Conservation (phyloP, 2,797 vertebrate species). For the Monodelphis domestica region DNA sequence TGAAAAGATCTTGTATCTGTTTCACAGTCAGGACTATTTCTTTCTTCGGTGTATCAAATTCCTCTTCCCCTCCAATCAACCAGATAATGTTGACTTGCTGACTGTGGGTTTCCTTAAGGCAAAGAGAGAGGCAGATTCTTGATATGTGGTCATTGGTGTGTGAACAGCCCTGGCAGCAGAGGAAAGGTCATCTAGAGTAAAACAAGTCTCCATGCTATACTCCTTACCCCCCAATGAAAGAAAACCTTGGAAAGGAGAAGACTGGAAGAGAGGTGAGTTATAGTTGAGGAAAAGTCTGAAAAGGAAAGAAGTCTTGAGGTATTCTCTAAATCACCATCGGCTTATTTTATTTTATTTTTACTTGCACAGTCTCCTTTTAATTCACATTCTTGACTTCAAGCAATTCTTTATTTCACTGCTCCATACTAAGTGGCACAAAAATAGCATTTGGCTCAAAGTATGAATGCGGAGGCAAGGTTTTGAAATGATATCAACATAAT, state of each 20-base stretch:
- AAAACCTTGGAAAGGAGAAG: not conserved
- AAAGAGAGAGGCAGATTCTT: not conserved
- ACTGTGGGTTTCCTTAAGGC: not conserved
- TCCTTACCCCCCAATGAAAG: too few species aligned
- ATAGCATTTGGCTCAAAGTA: slow-evolving; percentile 40
- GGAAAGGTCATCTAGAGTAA: not conserved
- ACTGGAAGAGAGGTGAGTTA: not conserved
- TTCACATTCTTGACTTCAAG: slow-evolving; percentile 33
- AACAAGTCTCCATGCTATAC: too few species aligned
- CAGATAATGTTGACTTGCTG: not conserved
- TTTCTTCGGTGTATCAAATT: not conserved
- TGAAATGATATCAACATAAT: slow-evolving; percentile 7
- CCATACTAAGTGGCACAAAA: slow-evolving; percentile 32
- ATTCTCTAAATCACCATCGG: slow-evolving; percentile 43
- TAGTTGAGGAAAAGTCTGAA: not conserved
- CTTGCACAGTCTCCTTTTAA: slow-evolving; percentile 36
- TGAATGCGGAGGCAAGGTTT: slow-evolving; percentile 12
- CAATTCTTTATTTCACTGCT: slow-evolving; percentile 59
- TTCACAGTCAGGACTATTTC: not conserved
- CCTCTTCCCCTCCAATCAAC: not conserved
- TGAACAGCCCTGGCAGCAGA: not conserved
- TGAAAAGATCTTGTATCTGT: not conserved
- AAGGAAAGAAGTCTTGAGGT: not conserved
- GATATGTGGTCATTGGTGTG: not conserved
- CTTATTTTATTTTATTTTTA: slow-evolving; percentile 10